A percentile compares a stretch with the other conserved stretches of the same genome.
phyloP scores from a whole-genome alignment of 2,113 vertebrate species.

The Aix galericulata region DNA sequence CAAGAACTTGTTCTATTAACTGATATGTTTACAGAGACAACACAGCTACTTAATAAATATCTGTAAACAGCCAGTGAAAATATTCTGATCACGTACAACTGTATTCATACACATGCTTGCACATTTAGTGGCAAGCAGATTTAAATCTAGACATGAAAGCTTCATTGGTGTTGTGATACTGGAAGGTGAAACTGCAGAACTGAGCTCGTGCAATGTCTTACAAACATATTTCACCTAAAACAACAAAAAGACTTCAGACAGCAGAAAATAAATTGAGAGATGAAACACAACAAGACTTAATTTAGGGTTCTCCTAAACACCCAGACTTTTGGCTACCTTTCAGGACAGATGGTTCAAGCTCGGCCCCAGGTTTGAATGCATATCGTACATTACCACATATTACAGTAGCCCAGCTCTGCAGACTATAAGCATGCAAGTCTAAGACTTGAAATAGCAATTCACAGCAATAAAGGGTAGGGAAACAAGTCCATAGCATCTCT shows the following conservation, averaged over 20 bases:
- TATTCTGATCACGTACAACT: not conserved
- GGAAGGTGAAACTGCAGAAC: constrained; percentile 58
- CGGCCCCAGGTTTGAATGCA: not conserved
- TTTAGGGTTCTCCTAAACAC: not conserved
- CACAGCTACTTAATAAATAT: not conserved
- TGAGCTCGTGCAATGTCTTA: not conserved
- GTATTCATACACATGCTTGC: not conserved
- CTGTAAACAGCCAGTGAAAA: not conserved
- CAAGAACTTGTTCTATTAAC: not conserved
- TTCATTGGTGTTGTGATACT: not conserved
- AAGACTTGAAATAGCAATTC: not conserved
- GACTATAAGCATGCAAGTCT: not conserved
- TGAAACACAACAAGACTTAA: not conserved
- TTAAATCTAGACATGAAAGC: not conserved
- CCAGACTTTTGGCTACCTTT: not conserved
- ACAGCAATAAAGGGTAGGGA: not conserved
- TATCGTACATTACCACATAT: not conserved
- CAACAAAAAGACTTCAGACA: not conserved
- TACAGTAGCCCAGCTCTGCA: not conserved
- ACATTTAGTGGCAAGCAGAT: not conserved
- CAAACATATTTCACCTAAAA: not conserved
- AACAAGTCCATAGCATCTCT: not conserved
- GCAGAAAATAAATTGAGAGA: not conserved
- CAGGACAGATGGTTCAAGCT: constrained; percentile 20
- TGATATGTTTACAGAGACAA: not conserved